Evolutionary conservation across 2,888 invertebrate genomes (phyloP), one percentile per base, ranked within the genome.

Genomic region (Pheosia tremula): DNA sequence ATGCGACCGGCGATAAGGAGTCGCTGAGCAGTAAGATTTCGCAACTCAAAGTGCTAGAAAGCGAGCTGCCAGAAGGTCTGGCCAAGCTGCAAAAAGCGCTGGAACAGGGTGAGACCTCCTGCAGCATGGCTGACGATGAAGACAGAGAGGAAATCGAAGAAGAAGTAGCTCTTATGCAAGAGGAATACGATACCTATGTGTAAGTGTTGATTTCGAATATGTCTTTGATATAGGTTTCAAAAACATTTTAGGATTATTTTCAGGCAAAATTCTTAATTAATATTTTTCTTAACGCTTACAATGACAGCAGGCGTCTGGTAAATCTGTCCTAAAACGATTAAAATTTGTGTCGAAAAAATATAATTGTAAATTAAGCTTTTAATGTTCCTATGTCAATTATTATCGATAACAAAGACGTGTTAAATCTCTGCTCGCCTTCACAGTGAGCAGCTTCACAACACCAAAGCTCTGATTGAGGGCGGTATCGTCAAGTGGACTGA

Each of bases 401-500:
- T 24, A 24, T 24, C 24, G 24, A 24, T 24, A 24, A 24, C 24
- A 2, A 24, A 24, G 24, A 24, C 24, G 24, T 24, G 24, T 24
- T 24, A 24, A 24, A 24, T 24, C 24, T 24, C 24, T 24, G 4
- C 41, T 54, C 11, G 6, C 36, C 11, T 41, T 81, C 92, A 87
- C 83, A 96, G 96, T 54, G 98, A 98, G 75, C 96, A 96, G 64
- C 88, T 98, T 5, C 96, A 96, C 77, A 96, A 95, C 77, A 97
- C 97, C 3, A 98, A 98, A 90, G 95, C 95, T 70, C 91, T 97
- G 52, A 94, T 98, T 57, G 98, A 98, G 90, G 95, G 96, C 68
- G 98, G 98, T 77, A 97, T 98, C 81, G 98, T 98, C 0, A 97
- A 98, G 85, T 98, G 98, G 98, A 97, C 97, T 0, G 98, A 98